Evolutionary conservation across 2,888 invertebrate genomes (phyloP).

Genomic region (Ypsolopha scabrella): DNA sequence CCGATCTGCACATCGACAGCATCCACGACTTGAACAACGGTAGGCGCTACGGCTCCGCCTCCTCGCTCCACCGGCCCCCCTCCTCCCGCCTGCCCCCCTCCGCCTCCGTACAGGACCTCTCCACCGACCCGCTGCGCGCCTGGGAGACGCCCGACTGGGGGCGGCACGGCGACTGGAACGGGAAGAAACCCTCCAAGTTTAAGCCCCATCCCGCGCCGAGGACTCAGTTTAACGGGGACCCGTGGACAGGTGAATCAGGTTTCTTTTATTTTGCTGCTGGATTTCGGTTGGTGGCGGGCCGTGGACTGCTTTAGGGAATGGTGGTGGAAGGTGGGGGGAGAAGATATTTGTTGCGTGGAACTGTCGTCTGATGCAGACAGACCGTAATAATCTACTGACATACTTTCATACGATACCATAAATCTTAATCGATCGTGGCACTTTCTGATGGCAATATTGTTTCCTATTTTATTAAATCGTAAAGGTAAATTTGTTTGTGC

Average conservation of each 20-base stretch:
- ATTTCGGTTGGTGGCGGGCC: background rate
- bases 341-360: slow-evolving; percentile 3
- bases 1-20: slow-evolving; percentile 87
- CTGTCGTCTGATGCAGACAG: too few species aligned
- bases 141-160: slow-evolving; percentile 31
- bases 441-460: too few species aligned
- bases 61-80: slow-evolving; percentile 44
- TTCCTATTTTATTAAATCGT: too few species aligned
- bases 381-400: too few species aligned
- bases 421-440: too few species aligned
- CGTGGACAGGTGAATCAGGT: slow-evolving; percentile 71
- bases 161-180: slow-evolving; percentile 4
- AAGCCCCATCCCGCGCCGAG: slow-evolving; percentile 52
- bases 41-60: slow-evolving; percentile 70
- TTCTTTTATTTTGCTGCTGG: slow-evolving; percentile 11
- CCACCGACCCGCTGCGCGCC: slow-evolving; percentile 45
- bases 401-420: too few species aligned
- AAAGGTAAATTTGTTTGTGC: too few species aligned
- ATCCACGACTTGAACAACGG: slow-evolving; percentile 77
- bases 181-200: slow-evolving; percentile 19
- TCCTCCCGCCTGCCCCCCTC: slow-evolving; percentile 41
- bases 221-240: slow-evolving; percentile 63
- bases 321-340: slow-evolving; percentile 10
- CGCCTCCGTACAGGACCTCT: slow-evolving; percentile 54
- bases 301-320: background rate